Base-by-base conservation (phyloP, 2,113 vertebrate species). In the Bubo scandiacus region DNA sequence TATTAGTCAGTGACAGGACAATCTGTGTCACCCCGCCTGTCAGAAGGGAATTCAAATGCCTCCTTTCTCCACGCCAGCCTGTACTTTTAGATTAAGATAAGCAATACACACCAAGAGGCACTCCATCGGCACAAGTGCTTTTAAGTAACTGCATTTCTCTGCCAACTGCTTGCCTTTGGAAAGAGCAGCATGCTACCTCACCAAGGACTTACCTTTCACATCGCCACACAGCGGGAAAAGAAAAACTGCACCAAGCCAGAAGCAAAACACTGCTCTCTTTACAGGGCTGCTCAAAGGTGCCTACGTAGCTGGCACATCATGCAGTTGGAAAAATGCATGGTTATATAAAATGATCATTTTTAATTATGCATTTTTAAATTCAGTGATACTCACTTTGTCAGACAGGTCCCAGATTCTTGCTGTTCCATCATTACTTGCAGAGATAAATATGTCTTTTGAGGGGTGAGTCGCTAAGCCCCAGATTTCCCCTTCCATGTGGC, bases 381-480 rank as follows among this genome's bases (percentile, higher is more conserved):
- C 29, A 38, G 3, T 0, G 36, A 7, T 30, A 97, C 97, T 98
- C 93, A 99, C 99, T 98, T 99, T 99, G 96, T 99, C 99, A 10
- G 97, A 98, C 81, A 99, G 98, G 97, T 99, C 99, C 99, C 99
- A 99, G 81, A 99, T 99, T 25, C 99, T 98, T 57, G 99, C 99
- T 36, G 99, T 99, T 38, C 99, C 99, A 0, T 99, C 99, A 1
- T 99, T 99, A 72, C 99, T 99, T 96, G 99, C 99, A 1, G 99
- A 99, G 88, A 99, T 99, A 93, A 99, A 99, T 83, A 99, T 98
- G 82, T 99, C 99, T 97, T 99, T 99, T 80, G 98, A 98, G 25
- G 99, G 99, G 89, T 99, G 99, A 47, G 99, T 98, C 29, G 99
- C 98, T 83, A 99, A 93, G 40, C 99, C 99, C 99, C 99, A 99